Percentiles rank a stretch among this genome's conserved stretches.
Evolutionary conservation across 2,797 vertebrate species (phyloP).

Genomic region (Columba guinea): DNA sequence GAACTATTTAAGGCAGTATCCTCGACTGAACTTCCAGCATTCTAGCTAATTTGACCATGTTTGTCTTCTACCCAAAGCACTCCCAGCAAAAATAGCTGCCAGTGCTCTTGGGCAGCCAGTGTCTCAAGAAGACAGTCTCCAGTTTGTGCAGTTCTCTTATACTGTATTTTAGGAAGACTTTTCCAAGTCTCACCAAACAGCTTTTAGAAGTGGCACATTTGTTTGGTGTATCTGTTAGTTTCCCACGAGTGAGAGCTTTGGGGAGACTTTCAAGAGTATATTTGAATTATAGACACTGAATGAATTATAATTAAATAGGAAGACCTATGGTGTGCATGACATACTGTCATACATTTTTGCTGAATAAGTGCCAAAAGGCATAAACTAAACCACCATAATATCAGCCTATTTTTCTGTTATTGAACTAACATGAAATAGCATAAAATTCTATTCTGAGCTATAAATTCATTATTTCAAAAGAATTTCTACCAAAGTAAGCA

Average conservation of each 20-base stretch:
- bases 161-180: not conserved
- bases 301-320: not conserved
- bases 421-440: not conserved
- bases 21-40: slow-evolving; percentile 62
- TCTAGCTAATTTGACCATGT: slow-evolving; percentile 44
- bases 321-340: not conserved
- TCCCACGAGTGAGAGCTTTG: not conserved
- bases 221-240: not conserved
- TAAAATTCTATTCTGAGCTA: not conserved
- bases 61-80: slow-evolving; percentile 19
- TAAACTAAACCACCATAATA: not conserved
- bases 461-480: not conserved
- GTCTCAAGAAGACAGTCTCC: not conserved
- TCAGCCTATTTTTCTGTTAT: not conserved
- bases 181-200: not conserved
- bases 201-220: not conserved
- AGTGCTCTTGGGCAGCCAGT: not conserved
- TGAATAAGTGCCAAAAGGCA: not conserved
- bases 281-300: not conserved
- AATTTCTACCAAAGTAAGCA: not conserved
- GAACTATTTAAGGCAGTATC: slow-evolving; percentile 58
- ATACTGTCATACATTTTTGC: not conserved
- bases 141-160: not conserved
- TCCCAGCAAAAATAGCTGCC: slow-evolving; percentile 50
- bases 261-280: not conserved